These are phyloP conservation scores for Sander vitreus DNA, from an alignment of 2,113 vertebrate genomes.

Conservation along the genomic window DNA sequence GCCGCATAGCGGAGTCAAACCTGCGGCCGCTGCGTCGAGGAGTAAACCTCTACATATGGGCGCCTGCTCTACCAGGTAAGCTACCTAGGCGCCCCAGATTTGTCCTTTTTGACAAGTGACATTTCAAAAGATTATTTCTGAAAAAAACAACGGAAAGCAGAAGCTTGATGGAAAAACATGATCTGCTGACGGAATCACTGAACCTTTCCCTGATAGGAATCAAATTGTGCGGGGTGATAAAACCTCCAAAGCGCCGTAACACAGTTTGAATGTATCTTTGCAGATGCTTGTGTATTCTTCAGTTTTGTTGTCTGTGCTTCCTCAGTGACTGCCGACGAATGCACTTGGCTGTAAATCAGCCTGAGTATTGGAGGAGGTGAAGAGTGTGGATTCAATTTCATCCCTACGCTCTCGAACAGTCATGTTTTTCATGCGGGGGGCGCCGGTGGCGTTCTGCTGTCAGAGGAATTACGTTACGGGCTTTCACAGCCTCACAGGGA, in stretches of 20 bases:
- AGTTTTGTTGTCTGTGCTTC: constrained; percentile 11
- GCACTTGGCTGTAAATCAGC: constrained; percentile 60
- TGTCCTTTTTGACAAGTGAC: not conserved
- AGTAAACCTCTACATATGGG: too few relatives aligned
- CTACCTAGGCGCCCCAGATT: too few relatives aligned
- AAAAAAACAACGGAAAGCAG: not conserved
- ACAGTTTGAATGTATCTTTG: not conserved
- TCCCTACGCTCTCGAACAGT: constrained; percentile 47
- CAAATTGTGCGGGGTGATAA: not conserved
- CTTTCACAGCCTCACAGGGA: constrained; percentile 13
- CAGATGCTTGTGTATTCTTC: constrained; percentile 4
- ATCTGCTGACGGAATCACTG: not conserved
- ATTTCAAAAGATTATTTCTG: not conserved
- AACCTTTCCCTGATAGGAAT: not conserved
- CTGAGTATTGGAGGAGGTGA: constrained; percentile 43
- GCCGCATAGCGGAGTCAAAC: too few relatives aligned
- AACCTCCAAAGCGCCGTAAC: not conserved
- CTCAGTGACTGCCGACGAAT: constrained; percentile 30
- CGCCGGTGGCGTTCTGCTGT: constrained; percentile 61
- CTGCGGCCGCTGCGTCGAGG: too few relatives aligned
- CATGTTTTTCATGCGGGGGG: constrained; percentile 36
- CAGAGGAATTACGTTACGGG: constrained; percentile 62
- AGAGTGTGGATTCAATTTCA: constrained; percentile 54
- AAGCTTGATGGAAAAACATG: not conserved
- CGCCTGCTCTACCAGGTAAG: too few relatives aligned